Evolutionary conservation across 2,888 invertebrate genomes (phyloP).

Genomic region (Halocaridina rubra): DNA sequence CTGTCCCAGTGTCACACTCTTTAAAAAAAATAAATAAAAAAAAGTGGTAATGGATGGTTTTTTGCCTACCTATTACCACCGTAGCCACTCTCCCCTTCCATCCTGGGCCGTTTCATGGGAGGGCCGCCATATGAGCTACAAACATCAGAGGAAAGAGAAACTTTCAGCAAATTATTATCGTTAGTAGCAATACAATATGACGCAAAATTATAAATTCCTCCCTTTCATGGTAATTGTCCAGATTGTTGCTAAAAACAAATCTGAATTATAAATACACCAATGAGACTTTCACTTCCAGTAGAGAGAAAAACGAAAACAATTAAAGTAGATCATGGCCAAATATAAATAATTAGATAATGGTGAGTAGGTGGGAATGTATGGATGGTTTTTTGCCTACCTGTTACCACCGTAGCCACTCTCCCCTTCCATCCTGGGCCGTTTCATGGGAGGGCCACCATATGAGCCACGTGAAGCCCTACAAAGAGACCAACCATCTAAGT

Average conservation of each 20-base stretch:
- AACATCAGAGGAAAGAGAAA: too few species aligned
- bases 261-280: too few species aligned
- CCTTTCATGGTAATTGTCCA: neutral
- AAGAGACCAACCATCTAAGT: constrained; percentile 43
- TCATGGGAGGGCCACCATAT: constrained; percentile 62
- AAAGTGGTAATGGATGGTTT: too few species aligned
- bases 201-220: too few species aligned
- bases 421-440: constrained; percentile 61
- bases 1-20: too few species aligned
- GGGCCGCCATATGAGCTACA: constrained; percentile 62
- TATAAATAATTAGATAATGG: neutral
- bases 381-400: constrained; percentile 40
- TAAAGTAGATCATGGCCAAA: neutral
- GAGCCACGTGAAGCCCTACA: constrained; percentile 61
- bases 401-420: constrained; percentile 57
- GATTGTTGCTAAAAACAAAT: neutral
- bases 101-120: constrained; percentile 62
- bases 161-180: too few species aligned
- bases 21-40: too few species aligned
- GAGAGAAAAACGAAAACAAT: neutral
- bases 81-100: constrained; percentile 61
- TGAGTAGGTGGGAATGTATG: neutral
- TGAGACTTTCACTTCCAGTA: too few species aligned
- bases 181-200: too few species aligned
- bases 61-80: constrained; percentile 50